Evolutionary conservation across 1,140 invertebrate species (phyloP).

Genomic region (Hirudo medicinalis): DNA sequence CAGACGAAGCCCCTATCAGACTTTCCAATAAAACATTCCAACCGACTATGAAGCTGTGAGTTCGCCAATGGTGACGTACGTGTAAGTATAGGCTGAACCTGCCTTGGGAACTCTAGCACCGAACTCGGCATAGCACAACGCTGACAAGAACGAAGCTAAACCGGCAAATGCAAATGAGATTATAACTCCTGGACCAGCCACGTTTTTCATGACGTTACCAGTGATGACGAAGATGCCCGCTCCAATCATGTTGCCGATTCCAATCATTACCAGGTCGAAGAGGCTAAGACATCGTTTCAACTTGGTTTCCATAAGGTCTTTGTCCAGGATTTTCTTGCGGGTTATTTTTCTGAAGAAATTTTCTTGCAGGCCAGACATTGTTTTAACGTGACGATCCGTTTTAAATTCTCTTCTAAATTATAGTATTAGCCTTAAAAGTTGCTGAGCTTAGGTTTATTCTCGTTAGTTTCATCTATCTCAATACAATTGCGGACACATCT

Average conservation of each 20-base stretch:
- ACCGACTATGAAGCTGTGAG: constrained; percentile 85
- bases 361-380: background rate
- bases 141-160: constrained; percentile 65
- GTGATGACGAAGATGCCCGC: constrained; percentile 50
- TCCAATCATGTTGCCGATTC: constrained; percentile 81
- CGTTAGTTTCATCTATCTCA: no score
- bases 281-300: constrained; percentile 72
- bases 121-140: constrained; percentile 81
- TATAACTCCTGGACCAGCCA: constrained; percentile 57
- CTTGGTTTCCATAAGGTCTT: constrained; percentile 66
- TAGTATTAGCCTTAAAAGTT: no score
- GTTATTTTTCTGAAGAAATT: constrained; percentile 47
- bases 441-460: no score
- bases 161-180: constrained; percentile 72
- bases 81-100: constrained; percentile 93
- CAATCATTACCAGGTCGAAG: constrained; percentile 51
- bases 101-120: constrained; percentile 49
- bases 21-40: constrained; percentile 84
- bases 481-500: no score
- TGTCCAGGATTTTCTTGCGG: constrained; percentile 60
- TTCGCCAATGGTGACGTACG: constrained; percentile 74
- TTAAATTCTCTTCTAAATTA: no score
- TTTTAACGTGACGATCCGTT: background rate
- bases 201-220: constrained; percentile 30
- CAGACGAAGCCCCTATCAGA: constrained; percentile 54